These are phyloP conservation scores for Dreissena polymorpha DNA, from an alignment of 1,140 invertebrate genomes.

Conservation along the genomic window DNA sequence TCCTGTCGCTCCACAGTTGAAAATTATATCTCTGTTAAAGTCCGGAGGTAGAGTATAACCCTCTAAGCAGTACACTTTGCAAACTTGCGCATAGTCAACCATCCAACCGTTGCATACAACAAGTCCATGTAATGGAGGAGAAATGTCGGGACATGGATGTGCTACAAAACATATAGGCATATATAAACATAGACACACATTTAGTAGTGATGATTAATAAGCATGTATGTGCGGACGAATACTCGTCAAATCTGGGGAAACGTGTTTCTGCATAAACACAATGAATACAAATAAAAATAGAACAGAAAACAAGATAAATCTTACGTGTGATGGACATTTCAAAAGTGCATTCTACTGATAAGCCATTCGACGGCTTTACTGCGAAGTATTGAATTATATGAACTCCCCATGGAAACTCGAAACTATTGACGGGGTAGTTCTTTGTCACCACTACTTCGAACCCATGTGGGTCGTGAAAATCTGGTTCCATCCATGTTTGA, in stretches of 20 bases:
- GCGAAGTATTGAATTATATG: conserved; percentile 52
- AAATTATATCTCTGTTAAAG: neutral
- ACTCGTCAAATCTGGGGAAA: neutral
- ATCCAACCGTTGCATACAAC: conserved; percentile 10
- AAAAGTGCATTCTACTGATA: conserved; percentile 45
- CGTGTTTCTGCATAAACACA: neutral
- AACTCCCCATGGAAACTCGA: conserved; percentile 56
- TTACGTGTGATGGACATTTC: conserved; percentile 51
- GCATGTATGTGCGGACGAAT: too few species aligned
- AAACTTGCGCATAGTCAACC: neutral
- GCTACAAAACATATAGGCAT: neutral
- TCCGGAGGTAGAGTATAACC: neutral
- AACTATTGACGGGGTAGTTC: conserved; percentile 45
- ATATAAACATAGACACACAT: too few species aligned
- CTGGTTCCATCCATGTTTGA: conserved; percentile 43
- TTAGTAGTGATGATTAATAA: too few species aligned
- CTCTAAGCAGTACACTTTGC: neutral
- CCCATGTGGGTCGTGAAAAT: conserved; percentile 47
- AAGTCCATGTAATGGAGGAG: neutral
- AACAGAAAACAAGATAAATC: neutral
- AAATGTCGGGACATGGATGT: neutral
- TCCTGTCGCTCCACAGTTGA: conserved; percentile 1
- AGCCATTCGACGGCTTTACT: conserved; percentile 51
- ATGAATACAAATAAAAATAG: neutral
- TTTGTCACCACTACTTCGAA: conserved; percentile 28